These are phyloP conservation scores for Carassius gibelio DNA, from an alignment of 2,113 vertebrate species.

Conservation along the genomic window DNA sequence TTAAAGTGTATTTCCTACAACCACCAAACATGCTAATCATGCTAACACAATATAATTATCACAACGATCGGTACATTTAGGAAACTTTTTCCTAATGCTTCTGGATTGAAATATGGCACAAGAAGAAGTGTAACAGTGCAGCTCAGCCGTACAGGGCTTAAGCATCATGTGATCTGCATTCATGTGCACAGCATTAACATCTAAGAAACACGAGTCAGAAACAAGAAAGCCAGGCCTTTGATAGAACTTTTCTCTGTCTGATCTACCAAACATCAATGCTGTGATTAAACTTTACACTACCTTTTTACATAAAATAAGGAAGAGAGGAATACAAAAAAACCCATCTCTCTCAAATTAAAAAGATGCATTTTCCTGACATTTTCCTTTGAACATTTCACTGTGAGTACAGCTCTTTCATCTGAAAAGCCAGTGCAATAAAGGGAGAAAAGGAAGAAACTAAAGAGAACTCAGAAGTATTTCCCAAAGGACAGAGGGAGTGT, in stretches of 20 bases:
- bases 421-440: not conserved
- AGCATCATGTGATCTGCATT: constrained; percentile 7
- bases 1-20: too few species aligned
- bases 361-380: not conserved
- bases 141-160: not conserved
- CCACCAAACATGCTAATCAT: too few species aligned
- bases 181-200: not conserved
- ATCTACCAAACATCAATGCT: not conserved
- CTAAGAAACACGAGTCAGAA: not conserved
- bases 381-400: constrained; percentile 18
- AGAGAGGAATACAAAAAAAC: not conserved
- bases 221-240: not conserved
- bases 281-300: not conserved
- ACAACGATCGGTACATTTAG: not conserved
- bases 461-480: constrained; percentile 17
- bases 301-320: not conserved
- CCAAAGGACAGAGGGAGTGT: constrained; percentile 16
- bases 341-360: not conserved
- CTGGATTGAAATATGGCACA: not conserved
- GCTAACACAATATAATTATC: too few species aligned
- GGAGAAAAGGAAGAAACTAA: not conserved
- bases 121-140: not conserved
- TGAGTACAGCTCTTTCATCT: not conserved
- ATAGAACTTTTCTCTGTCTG: not conserved
- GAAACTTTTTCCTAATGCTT: not conserved